Conservation (phyloP, 2,888 invertebrate species). For the Oscheius myriophilus region DNA sequence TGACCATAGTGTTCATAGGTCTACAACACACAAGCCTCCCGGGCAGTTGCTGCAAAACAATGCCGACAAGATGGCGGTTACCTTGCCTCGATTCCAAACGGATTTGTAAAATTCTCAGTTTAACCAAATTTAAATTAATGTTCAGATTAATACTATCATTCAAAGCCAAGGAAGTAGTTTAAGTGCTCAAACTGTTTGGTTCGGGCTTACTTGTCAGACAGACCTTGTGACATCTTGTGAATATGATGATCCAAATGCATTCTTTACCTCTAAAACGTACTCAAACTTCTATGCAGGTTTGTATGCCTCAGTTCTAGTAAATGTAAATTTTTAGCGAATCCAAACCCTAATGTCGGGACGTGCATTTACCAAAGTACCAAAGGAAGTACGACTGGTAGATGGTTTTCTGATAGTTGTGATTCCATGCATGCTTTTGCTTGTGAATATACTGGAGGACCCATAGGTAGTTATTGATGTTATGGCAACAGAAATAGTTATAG, state of each 20-base stretch:
- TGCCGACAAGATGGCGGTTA: neutral
- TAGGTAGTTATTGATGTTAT: neutral
- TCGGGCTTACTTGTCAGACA: conserved; percentile 2
- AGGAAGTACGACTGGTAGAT: neutral
- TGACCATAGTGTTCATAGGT: neutral
- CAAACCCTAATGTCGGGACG: neutral
- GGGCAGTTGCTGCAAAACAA: conserved; percentile 1
- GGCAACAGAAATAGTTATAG: too few species aligned
- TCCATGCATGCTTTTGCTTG: neutral
- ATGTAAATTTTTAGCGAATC: neutral
- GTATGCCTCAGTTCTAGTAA: neutral
- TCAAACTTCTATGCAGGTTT: conserved; percentile 4
- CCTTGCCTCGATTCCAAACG: conserved; percentile 4
- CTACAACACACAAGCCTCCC: neutral
- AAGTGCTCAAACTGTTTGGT: neutral
- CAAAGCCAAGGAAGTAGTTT: neutral
- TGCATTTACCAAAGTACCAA: neutral
- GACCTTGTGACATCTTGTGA: neutral
- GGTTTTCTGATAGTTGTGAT: conserved; percentile 12
- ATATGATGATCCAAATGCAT: neutral
- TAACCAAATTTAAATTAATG: too few species aligned
- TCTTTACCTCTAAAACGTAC: neutral
- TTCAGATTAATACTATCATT: neutral
- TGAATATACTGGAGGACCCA: neutral
- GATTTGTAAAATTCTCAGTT: neutral